A percentile compares a stretch with the other conserved stretches of the same genome.
Evolutionary conservation across 2,113 vertebrate genomes (phyloP).

Genomic region (Chauna torquata): DNA sequence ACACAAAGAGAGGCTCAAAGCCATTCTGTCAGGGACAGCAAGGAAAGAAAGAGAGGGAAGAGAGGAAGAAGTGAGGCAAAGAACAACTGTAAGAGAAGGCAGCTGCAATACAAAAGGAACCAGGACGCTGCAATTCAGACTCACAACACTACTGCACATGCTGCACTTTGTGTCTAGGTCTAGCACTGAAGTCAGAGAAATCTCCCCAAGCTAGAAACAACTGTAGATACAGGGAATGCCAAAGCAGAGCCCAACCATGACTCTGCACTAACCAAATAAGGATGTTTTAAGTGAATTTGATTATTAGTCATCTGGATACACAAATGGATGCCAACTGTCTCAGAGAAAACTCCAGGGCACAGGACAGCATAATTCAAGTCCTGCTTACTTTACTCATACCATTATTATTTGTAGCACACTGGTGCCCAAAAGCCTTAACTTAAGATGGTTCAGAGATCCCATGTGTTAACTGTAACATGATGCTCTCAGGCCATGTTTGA

Average conservation of each 20-base stretch:
- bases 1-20: conserved; percentile 79
- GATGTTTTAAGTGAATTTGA: not conserved
- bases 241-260: not conserved
- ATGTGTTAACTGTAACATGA: fast-evolving
- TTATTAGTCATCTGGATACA: not conserved
- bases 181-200: not conserved
- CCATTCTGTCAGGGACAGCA: conserved; percentile 72
- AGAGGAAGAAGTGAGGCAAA: conserved; percentile 48
- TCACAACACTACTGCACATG: not conserved
- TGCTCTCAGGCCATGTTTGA: not conserved
- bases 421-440: not conserved
- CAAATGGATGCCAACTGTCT: not conserved
- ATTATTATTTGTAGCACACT: not conserved
- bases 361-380: not conserved
- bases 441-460: not conserved
- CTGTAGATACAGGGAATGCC: not conserved
- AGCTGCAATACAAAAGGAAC: not conserved
- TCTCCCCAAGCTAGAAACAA: not conserved
- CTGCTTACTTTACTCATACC: conserved; percentile 8
- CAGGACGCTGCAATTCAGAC: not conserved
- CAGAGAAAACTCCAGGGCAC: not conserved
- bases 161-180: not conserved
- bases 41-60: conserved; percentile 40
- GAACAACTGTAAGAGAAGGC: not conserved
- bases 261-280: not conserved